Evolutionary conservation across 1,140 invertebrate species (phyloP).

Genomic region (Hycleus cichorii): DNA sequence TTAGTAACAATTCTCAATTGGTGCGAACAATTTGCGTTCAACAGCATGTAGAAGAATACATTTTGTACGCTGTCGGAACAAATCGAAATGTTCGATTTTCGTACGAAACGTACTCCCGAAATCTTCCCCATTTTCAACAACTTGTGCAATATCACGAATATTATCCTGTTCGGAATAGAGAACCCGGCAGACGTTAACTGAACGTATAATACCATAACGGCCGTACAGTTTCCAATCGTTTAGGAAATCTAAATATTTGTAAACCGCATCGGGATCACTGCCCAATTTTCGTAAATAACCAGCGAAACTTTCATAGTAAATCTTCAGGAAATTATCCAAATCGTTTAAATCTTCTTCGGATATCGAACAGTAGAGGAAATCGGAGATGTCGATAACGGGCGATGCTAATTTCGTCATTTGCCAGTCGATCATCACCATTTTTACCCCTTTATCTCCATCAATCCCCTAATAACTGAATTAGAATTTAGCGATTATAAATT

Average conservation of each 20-base stretch:
- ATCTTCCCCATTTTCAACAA: too few relatives aligned
- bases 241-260: neutral
- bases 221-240: conserved; percentile 29
- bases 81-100: neutral
- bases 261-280: conserved; percentile 15
- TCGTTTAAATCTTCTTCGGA: conserved; percentile 3
- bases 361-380: conserved; percentile 1
- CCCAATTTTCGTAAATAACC: neutral
- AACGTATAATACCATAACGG: too few relatives aligned
- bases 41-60: neutral
- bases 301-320: neutral
- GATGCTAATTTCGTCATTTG: neutral
- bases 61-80: neutral
- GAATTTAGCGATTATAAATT: neutral
- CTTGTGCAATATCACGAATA: too few relatives aligned
- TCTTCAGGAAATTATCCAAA: neutral
- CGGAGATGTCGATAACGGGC: neutral
- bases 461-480: neutral
- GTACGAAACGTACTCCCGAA: too few relatives aligned
- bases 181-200: too few relatives aligned
- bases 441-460: neutral
- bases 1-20: conserved; percentile 1
- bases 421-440: neutral
- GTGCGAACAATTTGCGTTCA: neutral
- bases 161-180: neutral